Conservation (phyloP, 2,888 invertebrate species). For the Mythimna lalbum region DNA sequence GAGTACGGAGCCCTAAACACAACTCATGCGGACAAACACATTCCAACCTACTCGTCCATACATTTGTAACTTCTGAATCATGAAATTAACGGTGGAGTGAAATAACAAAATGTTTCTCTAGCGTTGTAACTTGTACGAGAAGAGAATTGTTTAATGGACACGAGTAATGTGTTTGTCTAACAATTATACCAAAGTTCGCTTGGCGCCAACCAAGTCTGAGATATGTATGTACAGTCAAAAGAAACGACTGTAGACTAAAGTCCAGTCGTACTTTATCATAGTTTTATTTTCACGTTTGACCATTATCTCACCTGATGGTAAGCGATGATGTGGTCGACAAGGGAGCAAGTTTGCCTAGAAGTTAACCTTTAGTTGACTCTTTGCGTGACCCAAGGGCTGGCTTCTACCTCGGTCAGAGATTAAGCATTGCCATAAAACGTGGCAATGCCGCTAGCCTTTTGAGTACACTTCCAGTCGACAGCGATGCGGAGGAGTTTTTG, state of each 20-base stretch:
- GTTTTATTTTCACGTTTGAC: no score
- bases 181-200: slow-evolving; percentile 35
- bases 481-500: no score
- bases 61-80: not conserved
- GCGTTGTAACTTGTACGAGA: slow-evolving; percentile 1
- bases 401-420: no score
- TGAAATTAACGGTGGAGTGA: slow-evolving; percentile 12
- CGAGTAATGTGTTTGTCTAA: slow-evolving; percentile 36
- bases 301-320: no score
- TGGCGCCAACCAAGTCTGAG: slow-evolving; percentile 22
- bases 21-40: not conserved
- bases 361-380: no score
- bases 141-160: slow-evolving; percentile 36
- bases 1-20: not conserved
- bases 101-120: slow-evolving; percentile 18
- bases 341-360: no score
- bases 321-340: no score
- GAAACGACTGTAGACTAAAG: no score
- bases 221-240: not conserved
- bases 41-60: not conserved
- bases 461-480: no score
- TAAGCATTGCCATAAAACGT: no score
- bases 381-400: no score
- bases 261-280: not conserved
- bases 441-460: no score